phyloP scores from a whole-genome alignment of 2,113 vertebrate species.

The Gasterosteus nipponicus region DNA sequence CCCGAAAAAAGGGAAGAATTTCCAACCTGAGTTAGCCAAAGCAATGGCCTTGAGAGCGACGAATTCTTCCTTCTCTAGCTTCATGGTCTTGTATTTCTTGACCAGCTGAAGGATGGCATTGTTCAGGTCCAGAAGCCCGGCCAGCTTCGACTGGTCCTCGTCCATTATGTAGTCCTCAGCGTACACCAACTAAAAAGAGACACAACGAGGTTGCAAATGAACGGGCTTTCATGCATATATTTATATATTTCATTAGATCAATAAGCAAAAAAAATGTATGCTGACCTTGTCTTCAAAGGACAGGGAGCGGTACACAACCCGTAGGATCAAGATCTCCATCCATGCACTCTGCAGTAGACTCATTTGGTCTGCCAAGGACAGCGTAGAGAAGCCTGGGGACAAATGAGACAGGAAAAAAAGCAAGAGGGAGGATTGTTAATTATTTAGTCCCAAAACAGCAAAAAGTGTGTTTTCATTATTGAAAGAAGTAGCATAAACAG shows the following conservation, averaged over 20 bases:
- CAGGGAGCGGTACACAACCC: constrained; percentile 97
- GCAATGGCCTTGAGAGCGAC: constrained; percentile 99
- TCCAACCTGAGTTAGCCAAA: constrained; percentile 98
- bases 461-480: background rate
- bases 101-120: constrained; percentile 98
- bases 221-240: background rate
- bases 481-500: background rate
- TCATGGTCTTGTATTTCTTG: constrained; percentile 98
- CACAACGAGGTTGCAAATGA: constrained; percentile 1
- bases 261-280: background rate
- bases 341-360: constrained; percentile 99
- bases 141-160: constrained; percentile 97
- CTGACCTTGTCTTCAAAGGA: constrained; percentile 94
- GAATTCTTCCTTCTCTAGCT: constrained; percentile 99
- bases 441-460: background rate
- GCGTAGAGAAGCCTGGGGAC: constrained; percentile 93
- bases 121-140: constrained; percentile 97
- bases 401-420: constrained; percentile 31
- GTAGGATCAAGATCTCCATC: constrained; percentile 99
- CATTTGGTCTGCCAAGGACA: constrained; percentile 99
- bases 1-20: constrained; percentile 29
- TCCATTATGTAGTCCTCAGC: constrained; percentile 99
- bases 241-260: background rate
- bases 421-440: constrained; percentile 3
- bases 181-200: constrained; percentile 87